These are phyloP conservation scores for Mactra quadrangularis DNA, from an alignment of 1,140 invertebrate genomes.

Conservation along the genomic window DNA sequence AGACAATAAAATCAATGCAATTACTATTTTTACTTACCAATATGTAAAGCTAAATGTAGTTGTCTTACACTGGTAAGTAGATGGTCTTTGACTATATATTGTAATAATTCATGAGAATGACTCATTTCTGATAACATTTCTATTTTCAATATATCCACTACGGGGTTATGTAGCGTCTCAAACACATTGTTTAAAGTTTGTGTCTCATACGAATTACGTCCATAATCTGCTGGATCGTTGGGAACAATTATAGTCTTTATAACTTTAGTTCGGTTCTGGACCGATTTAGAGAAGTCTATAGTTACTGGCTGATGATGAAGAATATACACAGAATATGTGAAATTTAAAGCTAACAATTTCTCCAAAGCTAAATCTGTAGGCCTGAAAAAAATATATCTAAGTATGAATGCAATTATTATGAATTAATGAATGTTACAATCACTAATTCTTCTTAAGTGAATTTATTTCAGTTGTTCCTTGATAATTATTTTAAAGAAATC, in stretches of 20 bases:
- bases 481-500: too few relatives aligned
- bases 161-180: constrained; percentile 64
- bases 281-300: constrained; percentile 31
- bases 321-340: constrained; percentile 72
- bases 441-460: too few relatives aligned
- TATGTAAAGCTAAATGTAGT: constrained; percentile 76
- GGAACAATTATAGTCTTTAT: constrained; percentile 75
- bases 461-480: too few relatives aligned
- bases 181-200: constrained; percentile 79
- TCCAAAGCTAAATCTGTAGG: constrained; percentile 77
- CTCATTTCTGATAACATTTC: constrained; percentile 66
- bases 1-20: too few relatives aligned
- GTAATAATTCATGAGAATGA: constrained; percentile 77
- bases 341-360: constrained; percentile 70
- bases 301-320: constrained; percentile 65
- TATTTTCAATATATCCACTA: constrained; percentile 79
- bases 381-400: constrained; percentile 61
- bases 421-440: too few relatives aligned
- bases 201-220: constrained; percentile 79
- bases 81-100: constrained; percentile 78
- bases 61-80: constrained; percentile 75
- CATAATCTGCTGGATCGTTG: constrained; percentile 81
- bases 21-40: constrained; percentile 77
- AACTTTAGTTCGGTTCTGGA: constrained; percentile 68
- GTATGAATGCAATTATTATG: too few relatives aligned